These are phyloP conservation scores for Trichosurus vulpecula DNA, from an alignment of 2,797 vertebrate genomes.

Conservation along the genomic window DNA sequence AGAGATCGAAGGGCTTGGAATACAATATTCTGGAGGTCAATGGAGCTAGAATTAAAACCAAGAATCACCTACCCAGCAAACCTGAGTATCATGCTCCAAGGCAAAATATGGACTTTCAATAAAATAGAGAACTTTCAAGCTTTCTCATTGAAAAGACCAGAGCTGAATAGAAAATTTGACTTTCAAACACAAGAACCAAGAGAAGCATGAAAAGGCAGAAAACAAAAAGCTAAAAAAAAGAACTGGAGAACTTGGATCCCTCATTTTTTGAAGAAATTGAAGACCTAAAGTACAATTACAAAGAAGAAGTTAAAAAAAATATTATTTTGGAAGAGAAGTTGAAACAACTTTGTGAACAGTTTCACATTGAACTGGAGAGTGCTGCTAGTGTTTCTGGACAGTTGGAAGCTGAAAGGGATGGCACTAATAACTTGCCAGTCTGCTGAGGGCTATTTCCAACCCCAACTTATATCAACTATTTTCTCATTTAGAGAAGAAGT, in stretches of 20 bases:
- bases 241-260: conserved; percentile 91
- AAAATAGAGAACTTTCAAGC: no score
- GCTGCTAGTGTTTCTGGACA: conserved; percentile 78
- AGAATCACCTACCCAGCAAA: no score
- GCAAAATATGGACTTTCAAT: no score
- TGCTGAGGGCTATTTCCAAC: conserved; percentile 49
- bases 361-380: conserved; percentile 84
- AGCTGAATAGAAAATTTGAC: no score
- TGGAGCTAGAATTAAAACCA: no score
- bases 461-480: conserved; percentile 22
- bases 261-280: conserved; percentile 96
- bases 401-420: conserved; percentile 66
- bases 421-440: conserved; percentile 58
- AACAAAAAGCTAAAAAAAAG: conserved; percentile 87
- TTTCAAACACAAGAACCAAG: no score
- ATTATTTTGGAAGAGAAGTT: conserved; percentile 92
- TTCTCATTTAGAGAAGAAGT: conserved; percentile 46
- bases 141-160: no score
- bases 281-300: conserved; percentile 97
- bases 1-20: no score
- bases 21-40: no score
- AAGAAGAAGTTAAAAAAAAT: conserved; percentile 95
- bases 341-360: conserved; percentile 88
- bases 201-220: conserved; percentile 88
- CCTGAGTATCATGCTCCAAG: no score